phyloP scores from a whole-genome alignment of 35 echinoderm and acorn worm genomes.

The Lytechinus variegatus region DNA sequence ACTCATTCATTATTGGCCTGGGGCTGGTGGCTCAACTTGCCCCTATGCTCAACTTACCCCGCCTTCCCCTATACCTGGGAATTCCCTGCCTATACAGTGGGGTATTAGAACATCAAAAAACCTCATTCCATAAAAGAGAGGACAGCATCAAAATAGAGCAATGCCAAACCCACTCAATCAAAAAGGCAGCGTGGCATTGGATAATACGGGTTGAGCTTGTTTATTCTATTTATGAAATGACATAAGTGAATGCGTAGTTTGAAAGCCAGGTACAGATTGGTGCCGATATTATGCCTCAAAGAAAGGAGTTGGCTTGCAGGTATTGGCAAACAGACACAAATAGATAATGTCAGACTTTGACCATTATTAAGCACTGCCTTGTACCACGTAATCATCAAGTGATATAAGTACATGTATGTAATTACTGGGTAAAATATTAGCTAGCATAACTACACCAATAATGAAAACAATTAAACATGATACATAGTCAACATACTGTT shows the following conservation, averaged over 20 bases:
- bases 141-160: not conserved
- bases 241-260: not conserved
- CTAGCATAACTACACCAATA: too few species aligned
- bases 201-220: not conserved
- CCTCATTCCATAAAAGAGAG: not conserved
- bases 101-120: too few species aligned
- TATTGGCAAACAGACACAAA: not conserved
- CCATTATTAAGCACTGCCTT: not conserved
- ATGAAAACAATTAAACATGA: too few species aligned
- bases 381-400: not conserved
- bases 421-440: too few species aligned
- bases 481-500: too few species aligned
- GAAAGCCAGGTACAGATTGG: not conserved
- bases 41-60: too few species aligned
- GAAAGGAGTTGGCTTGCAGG: not conserved
- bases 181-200: not conserved
- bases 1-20: too few species aligned
- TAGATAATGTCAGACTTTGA: not conserved
- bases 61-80: too few species aligned
- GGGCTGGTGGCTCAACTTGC: too few species aligned
- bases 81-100: too few species aligned
- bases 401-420: too few species aligned
- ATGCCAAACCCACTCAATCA: not conserved
- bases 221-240: conserved; percentile 21
- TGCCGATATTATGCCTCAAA: not conserved